Conservation (phyloP, 2,888 invertebrate species). For the Synergus itoensis region DNA sequence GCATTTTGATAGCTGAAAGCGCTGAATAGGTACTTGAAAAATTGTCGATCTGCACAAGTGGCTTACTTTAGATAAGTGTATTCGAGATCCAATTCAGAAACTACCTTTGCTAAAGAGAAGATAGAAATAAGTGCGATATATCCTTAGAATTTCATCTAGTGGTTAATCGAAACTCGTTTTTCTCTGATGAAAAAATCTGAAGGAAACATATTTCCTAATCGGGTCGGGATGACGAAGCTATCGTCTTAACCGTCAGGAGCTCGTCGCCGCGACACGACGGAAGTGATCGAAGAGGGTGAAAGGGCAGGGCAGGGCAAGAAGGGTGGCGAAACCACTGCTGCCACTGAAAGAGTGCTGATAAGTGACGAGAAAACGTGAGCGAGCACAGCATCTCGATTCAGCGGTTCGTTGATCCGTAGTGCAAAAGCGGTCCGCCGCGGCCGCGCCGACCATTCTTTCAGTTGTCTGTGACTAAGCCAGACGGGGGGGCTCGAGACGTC, state of each 20-base stretch:
- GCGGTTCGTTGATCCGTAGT: slow-evolving; percentile 71
- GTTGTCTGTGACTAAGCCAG: slow-evolving; percentile 73
- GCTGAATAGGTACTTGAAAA: background rate
- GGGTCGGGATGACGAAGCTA: background rate
- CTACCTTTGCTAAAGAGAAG: background rate
- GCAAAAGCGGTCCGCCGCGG: slow-evolving; percentile 61
- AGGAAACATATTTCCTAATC: slow-evolving; percentile 15
- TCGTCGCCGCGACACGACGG: background rate
- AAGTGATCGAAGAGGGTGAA: slow-evolving; percentile 27
- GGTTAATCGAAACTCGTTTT: slow-evolving; percentile 5
- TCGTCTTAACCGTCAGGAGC: background rate
- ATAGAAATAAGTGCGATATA: background rate
- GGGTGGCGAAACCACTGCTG: slow-evolving; percentile 1
- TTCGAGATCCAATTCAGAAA: background rate
- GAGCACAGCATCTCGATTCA: slow-evolving; percentile 40
- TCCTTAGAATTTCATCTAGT: background rate
- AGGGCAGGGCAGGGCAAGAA: background rate
- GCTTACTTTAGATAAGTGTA: background rate
- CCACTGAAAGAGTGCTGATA: slow-evolving; percentile 2
- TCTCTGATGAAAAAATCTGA: background rate
- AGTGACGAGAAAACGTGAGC: slow-evolving; percentile 34
- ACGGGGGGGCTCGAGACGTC: slow-evolving; percentile 71
- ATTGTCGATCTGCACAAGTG: background rate
- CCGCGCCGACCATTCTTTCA: slow-evolving; percentile 62
- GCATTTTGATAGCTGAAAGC: background rate